Evolutionary conservation across 2,113 vertebrate species (phyloP).

Genomic region (Steatornis caripensis): DNA sequence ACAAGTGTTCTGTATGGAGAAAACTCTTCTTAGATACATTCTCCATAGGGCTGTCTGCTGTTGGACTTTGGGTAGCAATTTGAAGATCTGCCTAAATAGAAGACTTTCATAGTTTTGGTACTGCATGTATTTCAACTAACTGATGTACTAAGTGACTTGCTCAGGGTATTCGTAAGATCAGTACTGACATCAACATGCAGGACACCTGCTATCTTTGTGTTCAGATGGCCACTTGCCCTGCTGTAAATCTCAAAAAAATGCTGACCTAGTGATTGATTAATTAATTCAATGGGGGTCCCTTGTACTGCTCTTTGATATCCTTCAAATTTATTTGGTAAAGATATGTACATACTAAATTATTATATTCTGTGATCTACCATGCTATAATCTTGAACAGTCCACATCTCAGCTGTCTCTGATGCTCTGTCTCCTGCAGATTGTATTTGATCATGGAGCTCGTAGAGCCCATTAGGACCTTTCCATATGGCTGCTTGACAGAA

Average conservation of each 20-base stretch:
- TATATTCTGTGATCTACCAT: background rate
- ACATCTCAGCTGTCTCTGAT: background rate
- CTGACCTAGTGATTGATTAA: background rate
- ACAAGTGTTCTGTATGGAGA: accelerated
- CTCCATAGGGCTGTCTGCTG: background rate
- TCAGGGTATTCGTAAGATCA: background rate
- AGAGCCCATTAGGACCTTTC: background rate
- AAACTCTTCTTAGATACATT: background rate
- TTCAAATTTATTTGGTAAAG: background rate
- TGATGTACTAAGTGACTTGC: background rate
- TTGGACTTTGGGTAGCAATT: background rate
- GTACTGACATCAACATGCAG: background rate
- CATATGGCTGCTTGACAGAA: background rate
- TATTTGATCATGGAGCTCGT: background rate
- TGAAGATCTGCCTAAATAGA: background rate
- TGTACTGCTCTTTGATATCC: background rate
- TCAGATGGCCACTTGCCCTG: background rate
- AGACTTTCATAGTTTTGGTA: background rate
- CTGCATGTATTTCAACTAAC: background rate
- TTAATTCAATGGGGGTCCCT: background rate
- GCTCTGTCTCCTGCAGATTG: background rate
- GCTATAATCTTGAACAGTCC: background rate
- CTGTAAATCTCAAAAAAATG: background rate
- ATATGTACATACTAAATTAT: background rate
- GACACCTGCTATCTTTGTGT: background rate